A percentile compares a stretch with the other conserved stretches of the same genome.
Conservation (phyloP, 35 echinoderm and acorn worm species). For the Nesometra sesokonis region DNA sequence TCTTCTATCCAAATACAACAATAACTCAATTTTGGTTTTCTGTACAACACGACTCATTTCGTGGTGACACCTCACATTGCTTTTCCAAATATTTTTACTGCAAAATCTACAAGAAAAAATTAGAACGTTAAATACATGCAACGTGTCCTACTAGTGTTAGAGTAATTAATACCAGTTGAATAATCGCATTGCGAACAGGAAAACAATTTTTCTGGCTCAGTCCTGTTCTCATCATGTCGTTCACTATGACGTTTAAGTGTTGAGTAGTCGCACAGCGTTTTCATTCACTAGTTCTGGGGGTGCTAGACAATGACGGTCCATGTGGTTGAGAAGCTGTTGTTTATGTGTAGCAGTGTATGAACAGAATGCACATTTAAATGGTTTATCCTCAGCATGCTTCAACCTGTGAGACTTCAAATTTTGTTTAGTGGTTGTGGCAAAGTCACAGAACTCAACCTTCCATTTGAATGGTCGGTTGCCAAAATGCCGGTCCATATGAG, state of each 20-base stretch:
- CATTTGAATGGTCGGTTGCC: slow-evolving; percentile 44
- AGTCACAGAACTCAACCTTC: slow-evolving; percentile 34
- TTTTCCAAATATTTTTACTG: too few species aligned
- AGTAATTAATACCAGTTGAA: slow-evolving; percentile 70
- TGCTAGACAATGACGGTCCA: not conserved
- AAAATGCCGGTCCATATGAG: slow-evolving; percentile 75
- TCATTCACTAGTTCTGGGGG: not conserved
- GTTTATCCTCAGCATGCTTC: slow-evolving; percentile 44
- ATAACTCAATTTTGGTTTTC: too few species aligned
- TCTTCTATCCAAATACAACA: too few species aligned
- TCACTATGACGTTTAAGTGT: slow-evolving; percentile 65
- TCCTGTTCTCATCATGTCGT: slow-evolving; percentile 44
- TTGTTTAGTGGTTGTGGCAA: slow-evolving; percentile 59
- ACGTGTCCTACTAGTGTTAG: too few species aligned
- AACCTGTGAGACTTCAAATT: slow-evolving; percentile 67
- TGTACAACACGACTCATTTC: too few species aligned
- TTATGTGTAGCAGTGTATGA: slow-evolving; percentile 26
- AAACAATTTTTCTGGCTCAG: slow-evolving; percentile 57
- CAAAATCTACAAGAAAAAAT: too few species aligned
- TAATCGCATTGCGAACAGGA: slow-evolving; percentile 62
- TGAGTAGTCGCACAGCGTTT: slow-evolving; percentile 52
- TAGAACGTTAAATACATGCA: too few species aligned
- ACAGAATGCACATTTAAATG: slow-evolving; percentile 47
- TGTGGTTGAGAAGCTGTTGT: slow-evolving; percentile 30
- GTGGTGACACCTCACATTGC: too few species aligned